phyloP scores from a whole-genome alignment of 1,140 invertebrate species.

The Dendrolimus punctatus region DNA sequence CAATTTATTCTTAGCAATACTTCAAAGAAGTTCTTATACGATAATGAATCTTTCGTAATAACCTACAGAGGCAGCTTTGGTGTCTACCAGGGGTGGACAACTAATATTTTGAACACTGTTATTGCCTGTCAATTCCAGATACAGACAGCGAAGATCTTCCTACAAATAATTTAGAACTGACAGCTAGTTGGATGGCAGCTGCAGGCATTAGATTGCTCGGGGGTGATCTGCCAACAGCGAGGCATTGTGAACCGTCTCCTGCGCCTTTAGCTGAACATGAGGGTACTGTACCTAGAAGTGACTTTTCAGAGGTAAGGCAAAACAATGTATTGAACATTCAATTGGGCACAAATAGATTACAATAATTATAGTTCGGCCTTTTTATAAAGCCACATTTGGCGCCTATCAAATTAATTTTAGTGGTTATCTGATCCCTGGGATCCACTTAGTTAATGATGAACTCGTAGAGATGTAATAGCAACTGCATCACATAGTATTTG shows the following conservation, averaged over 20 bases:
- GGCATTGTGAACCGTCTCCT: slow-evolving; percentile 12
- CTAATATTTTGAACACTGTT: background rate
- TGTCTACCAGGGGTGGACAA: no score
- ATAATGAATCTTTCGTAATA: no score
- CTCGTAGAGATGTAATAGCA: no score
- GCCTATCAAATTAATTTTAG: no score
- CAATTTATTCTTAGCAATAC: no score
- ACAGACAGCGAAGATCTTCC: slow-evolving; percentile 20
- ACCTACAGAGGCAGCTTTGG: no score
- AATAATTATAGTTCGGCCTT: no score
- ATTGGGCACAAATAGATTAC: background rate
- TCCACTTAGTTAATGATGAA: no score
- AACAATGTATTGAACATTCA: background rate
- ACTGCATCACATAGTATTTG: no score
- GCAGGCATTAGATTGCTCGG: slow-evolving; percentile 31
- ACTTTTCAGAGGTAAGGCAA: slow-evolving; percentile 47
- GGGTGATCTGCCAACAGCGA: slow-evolving; percentile 4
- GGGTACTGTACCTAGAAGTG: slow-evolving; percentile 24
- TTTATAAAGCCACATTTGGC: no score
- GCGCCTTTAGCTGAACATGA: slow-evolving; percentile 16
- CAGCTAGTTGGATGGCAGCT: slow-evolving; percentile 23
- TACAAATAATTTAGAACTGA: slow-evolving; percentile 19
- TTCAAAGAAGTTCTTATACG: no score
- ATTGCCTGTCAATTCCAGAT: slow-evolving; percentile 12
- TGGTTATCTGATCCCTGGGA: no score